A percentile compares a stretch with the other conserved stretches of the same genome.
Conservation (phyloP, 2,888 invertebrate species). For the Stratiomys singularior region DNA sequence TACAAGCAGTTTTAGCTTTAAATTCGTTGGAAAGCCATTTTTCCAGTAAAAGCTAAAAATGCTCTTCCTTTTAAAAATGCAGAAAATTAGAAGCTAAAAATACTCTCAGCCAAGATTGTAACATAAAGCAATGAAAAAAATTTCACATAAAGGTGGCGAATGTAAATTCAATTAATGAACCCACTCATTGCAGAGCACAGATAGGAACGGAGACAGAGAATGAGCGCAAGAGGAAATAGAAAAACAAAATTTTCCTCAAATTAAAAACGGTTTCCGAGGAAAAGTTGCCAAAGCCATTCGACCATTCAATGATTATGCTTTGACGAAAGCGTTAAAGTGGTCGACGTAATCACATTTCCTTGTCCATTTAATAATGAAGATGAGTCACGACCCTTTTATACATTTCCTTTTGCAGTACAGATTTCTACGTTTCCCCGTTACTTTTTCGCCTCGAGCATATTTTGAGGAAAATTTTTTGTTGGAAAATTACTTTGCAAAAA, state of each 20-base stretch:
- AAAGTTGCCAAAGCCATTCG: slow-evolving; percentile 6
- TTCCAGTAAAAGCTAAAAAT: too few species aligned
- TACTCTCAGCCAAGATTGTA: too few species aligned
- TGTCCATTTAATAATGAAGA: slow-evolving; percentile 34
- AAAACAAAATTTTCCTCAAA: slow-evolving; percentile 11
- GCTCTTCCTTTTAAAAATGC: too few species aligned
- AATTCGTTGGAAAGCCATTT: too few species aligned
- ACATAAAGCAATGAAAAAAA: too few species aligned
- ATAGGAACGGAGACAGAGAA: too few species aligned
- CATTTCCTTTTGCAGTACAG: neutral
- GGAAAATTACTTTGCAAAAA: neutral
- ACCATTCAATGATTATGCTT: slow-evolving; percentile 2
- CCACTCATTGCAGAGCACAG: too few species aligned
- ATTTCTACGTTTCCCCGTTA: neutral
- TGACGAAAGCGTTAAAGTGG: slow-evolving; percentile 30
- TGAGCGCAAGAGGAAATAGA: too few species aligned
- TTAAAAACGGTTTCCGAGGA: slow-evolving; percentile 31
- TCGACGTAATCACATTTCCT: slow-evolving; percentile 43
- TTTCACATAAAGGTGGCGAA: too few species aligned
- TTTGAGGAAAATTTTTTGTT: neutral
- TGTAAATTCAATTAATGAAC: too few species aligned
- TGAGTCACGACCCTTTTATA: neutral
- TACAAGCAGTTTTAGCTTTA: too few species aligned
- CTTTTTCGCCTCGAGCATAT: neutral
- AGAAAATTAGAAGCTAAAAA: too few species aligned